phyloP scores from a whole-genome alignment of 2,888 invertebrate species.

The Glyphotaelius pellucidus region DNA sequence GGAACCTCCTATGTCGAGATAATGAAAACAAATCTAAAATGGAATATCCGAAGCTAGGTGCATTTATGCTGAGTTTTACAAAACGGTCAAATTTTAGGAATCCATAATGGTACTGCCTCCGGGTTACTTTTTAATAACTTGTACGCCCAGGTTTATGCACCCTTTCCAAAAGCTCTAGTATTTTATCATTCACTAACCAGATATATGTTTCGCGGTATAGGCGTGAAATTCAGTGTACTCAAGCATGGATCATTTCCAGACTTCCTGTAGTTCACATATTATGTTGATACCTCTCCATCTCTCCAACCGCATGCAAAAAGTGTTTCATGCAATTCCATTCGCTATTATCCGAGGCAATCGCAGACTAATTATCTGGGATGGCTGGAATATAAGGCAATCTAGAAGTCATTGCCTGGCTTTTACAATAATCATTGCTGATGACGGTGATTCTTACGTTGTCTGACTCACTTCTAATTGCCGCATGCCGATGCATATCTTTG shows the following conservation, averaged over 20 bases:
- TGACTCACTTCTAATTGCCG: background rate
- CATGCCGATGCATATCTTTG: conserved; percentile 1
- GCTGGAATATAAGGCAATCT: background rate
- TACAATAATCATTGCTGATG: background rate
- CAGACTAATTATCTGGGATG: background rate
- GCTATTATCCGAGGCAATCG: background rate
- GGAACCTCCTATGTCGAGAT: too few species aligned
- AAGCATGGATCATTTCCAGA: background rate
- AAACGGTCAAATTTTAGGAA: too few species aligned
- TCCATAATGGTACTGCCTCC: too few species aligned
- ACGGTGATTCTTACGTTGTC: background rate
- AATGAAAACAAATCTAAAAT: too few species aligned
- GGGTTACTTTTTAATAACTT: too few species aligned
- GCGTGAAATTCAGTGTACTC: background rate
- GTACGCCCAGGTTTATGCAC: too few species aligned
- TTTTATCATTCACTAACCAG: too few species aligned
- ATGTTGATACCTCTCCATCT: background rate
- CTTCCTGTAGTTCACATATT: background rate
- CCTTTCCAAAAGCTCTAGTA: too few species aligned
- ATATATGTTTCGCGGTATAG: too few species aligned
- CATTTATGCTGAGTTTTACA: too few species aligned
- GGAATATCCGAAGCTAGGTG: too few species aligned
- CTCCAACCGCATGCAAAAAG: background rate
- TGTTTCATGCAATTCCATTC: background rate
- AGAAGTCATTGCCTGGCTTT: background rate